A percentile compares a stretch with the other conserved stretches of the same genome.
Conservation (phyloP, 2,888 invertebrate species). For the Pyralis farinalis region DNA sequence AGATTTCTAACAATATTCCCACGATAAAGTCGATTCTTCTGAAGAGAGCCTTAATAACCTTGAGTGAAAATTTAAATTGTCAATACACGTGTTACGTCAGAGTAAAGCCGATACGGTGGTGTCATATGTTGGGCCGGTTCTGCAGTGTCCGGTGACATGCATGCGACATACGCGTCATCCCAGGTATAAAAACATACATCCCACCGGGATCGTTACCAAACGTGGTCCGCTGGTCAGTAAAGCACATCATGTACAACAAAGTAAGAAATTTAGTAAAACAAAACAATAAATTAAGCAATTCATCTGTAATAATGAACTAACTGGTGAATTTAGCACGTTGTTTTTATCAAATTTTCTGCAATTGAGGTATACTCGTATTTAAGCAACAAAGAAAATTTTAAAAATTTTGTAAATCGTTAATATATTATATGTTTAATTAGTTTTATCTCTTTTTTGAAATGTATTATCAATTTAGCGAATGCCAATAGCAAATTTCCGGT, state of each 20-base stretch:
- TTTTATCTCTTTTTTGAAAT: too few species aligned
- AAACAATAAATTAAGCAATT: too few species aligned
- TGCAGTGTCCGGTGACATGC: slow-evolving; percentile 55
- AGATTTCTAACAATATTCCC: background rate
- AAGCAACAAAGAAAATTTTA: too few species aligned
- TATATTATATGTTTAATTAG: too few species aligned
- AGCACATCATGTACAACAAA: slow-evolving; percentile 66
- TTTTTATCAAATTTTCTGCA: too few species aligned
- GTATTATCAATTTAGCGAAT: too few species aligned
- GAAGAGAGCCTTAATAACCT: slow-evolving; percentile 58
- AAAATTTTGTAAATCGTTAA: too few species aligned
- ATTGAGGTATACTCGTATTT: too few species aligned
- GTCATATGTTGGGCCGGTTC: slow-evolving; percentile 67
- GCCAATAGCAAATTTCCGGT: too few species aligned
- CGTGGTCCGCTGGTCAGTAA: slow-evolving; percentile 49
- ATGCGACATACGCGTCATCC: slow-evolving; percentile 32
- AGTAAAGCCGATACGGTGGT: slow-evolving; percentile 62
- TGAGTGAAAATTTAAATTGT: slow-evolving; percentile 58
- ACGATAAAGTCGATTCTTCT: slow-evolving; percentile 18
- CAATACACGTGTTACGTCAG: slow-evolving; percentile 58
- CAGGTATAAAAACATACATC: slow-evolving; percentile 71
- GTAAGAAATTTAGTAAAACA: slow-evolving; percentile 38
- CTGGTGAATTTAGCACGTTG: too few species aligned
- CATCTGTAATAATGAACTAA: too few species aligned
- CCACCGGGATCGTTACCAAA: slow-evolving; percentile 56